A percentile compares a stretch with the other conserved stretches of the same genome.
Evolutionary conservation across 1,140 invertebrate species (phyloP).

Genomic region (Caerostris extrusa): DNA sequence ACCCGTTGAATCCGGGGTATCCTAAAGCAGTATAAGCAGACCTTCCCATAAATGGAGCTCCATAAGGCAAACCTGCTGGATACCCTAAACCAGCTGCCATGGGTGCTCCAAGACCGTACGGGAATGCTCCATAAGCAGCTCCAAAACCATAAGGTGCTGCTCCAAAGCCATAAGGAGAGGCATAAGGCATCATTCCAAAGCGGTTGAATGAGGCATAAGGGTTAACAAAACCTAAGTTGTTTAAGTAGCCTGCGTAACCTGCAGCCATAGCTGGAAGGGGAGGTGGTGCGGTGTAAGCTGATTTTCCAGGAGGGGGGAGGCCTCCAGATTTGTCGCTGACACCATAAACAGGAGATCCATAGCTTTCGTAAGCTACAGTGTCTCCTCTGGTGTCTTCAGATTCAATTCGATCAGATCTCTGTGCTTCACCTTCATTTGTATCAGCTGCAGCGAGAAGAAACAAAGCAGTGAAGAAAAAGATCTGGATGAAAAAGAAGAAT

Average conservation of each 20-base stretch:
- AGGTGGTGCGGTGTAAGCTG: not conserved
- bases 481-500: not conserved
- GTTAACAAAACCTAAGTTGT: slow-evolving; percentile 12
- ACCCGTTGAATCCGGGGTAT: not conserved
- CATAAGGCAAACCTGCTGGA: slow-evolving; percentile 14
- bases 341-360: slow-evolving; percentile 41
- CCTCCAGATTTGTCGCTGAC: slow-evolving; percentile 33
- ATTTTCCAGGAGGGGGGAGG: not conserved
- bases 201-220: slow-evolving; percentile 19
- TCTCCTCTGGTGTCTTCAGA: slow-evolving; percentile 16
- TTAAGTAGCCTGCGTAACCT: slow-evolving; percentile 46
- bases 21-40: not conserved
- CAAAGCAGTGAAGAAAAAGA: not conserved
- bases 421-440: not conserved
- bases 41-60: not conserved
- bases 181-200: slow-evolving; percentile 16
- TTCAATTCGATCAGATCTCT: not conserved
- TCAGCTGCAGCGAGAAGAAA: not conserved
- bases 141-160: slow-evolving; percentile 26
- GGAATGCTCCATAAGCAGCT: not conserved
- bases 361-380: slow-evolving; percentile 40
- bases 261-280: slow-evolving; percentile 34
- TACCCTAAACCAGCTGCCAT: slow-evolving; percentile 16
- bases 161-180: not conserved
- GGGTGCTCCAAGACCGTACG: not conserved